Evolutionary conservation across 2,113 vertebrate genomes (phyloP).

Genomic region (Salvelinus sp.): DNA sequence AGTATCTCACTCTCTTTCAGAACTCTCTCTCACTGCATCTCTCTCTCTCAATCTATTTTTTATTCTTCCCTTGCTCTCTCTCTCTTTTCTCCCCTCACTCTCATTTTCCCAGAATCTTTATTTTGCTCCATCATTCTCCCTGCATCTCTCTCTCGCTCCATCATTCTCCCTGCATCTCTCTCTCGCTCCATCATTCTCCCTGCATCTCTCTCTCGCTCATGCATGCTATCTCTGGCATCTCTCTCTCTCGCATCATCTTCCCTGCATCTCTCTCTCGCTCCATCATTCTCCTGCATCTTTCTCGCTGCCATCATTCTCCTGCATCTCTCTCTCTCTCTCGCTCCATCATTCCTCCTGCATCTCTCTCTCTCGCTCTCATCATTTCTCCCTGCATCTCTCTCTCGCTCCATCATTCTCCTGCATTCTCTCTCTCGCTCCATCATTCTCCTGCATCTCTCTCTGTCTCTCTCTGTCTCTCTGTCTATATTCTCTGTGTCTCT

Average conservation of each 20-base stretch:
- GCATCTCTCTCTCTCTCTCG: no score
- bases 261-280: not conserved
- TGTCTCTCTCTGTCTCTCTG: not conserved
- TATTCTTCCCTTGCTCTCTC: slow-evolving; percentile 36
- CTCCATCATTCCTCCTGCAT: no score
- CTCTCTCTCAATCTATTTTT: slow-evolving; percentile 20
- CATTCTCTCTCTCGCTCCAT: not conserved
- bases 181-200: not conserved
- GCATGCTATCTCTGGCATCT: slow-evolving; percentile 3
- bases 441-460: not conserved
- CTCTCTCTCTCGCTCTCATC: not conserved
- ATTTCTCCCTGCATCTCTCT: not conserved
- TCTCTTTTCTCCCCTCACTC: slow-evolving; percentile 1
- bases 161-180: not conserved
- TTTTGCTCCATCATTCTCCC: not conserved
- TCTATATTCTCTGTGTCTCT: not conserved
- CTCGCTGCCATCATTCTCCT: not conserved
- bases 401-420: not conserved
- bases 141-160: not conserved
- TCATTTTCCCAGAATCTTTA: not conserved
- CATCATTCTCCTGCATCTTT: not conserved
- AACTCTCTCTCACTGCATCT: not conserved
- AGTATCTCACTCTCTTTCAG: no score
- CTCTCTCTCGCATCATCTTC: not conserved
- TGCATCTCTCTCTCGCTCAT: slow-evolving; percentile 1